Evolutionary conservation across 2,113 vertebrate species (phyloP).

Genomic region (Pandion haliaetus): DNA sequence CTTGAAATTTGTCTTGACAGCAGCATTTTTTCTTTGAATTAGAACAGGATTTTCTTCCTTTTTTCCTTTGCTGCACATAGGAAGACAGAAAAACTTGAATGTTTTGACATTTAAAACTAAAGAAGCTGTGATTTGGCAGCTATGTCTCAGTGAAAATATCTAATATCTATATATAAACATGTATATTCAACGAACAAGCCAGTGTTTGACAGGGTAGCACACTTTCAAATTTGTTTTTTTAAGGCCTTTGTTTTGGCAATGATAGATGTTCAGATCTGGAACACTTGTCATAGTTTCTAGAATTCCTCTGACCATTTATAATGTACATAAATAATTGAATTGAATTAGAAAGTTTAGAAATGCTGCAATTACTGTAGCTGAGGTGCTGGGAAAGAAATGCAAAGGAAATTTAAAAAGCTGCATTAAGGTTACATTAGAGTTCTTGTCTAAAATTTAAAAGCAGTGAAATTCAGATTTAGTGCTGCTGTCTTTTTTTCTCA

Average conservation of each 20-base stretch:
- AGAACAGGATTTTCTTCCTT: not conserved
- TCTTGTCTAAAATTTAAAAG: not conserved
- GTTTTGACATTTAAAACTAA: constrained; percentile 55
- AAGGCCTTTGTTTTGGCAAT: constrained; percentile 23
- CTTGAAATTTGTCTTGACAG: not conserved
- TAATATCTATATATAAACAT: constrained; percentile 34
- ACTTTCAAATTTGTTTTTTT: not conserved
- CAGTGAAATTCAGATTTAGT: not conserved
- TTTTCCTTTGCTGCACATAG: not conserved
- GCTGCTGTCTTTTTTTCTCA: not conserved
- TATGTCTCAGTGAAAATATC: constrained; percentile 12
- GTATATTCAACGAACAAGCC: not conserved
- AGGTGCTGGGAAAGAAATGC: not conserved
- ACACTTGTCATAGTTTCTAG: constrained; percentile 23
- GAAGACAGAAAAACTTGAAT: not conserved
- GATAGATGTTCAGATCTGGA: constrained; percentile 23
- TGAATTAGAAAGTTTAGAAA: constrained; percentile 43
- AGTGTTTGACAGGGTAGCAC: not conserved
- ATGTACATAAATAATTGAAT: constrained; percentile 52
- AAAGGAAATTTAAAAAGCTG: not conserved
- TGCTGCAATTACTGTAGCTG: constrained; percentile 16
- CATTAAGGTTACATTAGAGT: constrained; percentile 18
- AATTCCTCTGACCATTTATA: constrained; percentile 18
- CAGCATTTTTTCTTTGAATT: not conserved
- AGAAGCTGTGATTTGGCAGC: constrained; percentile 46